phyloP scores from a whole-genome alignment of 2,888 invertebrate genomes.

The Phalera bucephala region DNA sequence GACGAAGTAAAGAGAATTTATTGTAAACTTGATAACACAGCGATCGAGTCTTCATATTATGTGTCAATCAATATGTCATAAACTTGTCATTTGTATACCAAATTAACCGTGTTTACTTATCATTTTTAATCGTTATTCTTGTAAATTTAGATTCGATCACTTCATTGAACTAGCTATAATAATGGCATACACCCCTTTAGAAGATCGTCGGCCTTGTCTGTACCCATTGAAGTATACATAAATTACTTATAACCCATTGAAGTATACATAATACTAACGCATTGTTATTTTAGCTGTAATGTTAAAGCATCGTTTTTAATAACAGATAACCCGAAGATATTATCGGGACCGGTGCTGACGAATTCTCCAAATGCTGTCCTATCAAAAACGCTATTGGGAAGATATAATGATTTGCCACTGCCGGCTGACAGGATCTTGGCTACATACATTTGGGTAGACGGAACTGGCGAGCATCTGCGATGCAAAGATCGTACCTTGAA shows the following conservation, averaged over 20 bases:
- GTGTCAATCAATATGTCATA: too few relatives aligned
- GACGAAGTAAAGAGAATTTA: too few relatives aligned
- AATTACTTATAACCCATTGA: too few relatives aligned
- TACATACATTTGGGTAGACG: slow-evolving; percentile 98
- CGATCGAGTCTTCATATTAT: too few relatives aligned
- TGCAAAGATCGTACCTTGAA: slow-evolving; percentile 95
- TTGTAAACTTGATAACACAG: too few relatives aligned
- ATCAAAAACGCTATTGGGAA: slow-evolving; percentile 88
- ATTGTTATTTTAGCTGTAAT: background rate
- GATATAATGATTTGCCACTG: slow-evolving; percentile 90
- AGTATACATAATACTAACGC: too few relatives aligned
- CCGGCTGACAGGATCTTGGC: slow-evolving; percentile 91
- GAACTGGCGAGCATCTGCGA: slow-evolving; percentile 92
- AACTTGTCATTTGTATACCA: too few relatives aligned
- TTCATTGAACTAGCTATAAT: background rate
- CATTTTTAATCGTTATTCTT: too few relatives aligned
- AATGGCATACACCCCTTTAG: background rate
- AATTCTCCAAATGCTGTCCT: slow-evolving; percentile 93
- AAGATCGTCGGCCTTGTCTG: slow-evolving; percentile 37
- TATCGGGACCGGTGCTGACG: slow-evolving; percentile 75
- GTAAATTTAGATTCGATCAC: too few relatives aligned
- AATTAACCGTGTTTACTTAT: too few relatives aligned
- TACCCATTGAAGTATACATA: slow-evolving; percentile 7
- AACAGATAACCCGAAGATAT: slow-evolving; percentile 75
- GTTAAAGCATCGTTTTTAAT: slow-evolving; percentile 3